Evolutionary conservation across 2,113 vertebrate species (phyloP), one percentile per base, ranked within the genome.

Genomic region (Oceanodroma tethys): DNA sequence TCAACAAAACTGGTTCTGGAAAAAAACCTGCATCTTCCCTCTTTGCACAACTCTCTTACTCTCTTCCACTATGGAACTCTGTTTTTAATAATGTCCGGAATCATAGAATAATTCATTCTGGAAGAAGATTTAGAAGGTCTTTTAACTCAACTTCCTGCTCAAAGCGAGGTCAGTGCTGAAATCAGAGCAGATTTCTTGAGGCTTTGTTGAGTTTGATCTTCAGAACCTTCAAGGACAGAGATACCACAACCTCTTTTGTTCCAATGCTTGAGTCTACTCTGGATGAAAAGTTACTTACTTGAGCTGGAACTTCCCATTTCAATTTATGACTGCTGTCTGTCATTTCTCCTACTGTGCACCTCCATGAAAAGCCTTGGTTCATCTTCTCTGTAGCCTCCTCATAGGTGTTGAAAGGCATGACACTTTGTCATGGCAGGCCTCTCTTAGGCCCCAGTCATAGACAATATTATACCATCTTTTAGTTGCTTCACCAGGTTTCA

Each of bases 11-110:
- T 60, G 4, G 4, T 86, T 92, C 66, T 90, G 27, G 36, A 38
- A 72, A 25, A 55, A 36, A 27, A 0, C 3, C 16, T 17, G 75
- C 0, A 4, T 50, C 19, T 52, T 5, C 4, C 7, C 6, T 2
- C 22, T 71, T 63, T 29, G 7, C 29, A 34, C 13, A 34, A 13
- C 48, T 48, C 11, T 16, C 38, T 45, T 66, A 13, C 9, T 40
- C 34, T 82, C 40, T 83, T 78, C 34, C 8, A 12, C n/a, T 22
- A 2, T 47, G 32, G 32, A 65, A 50, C 5, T 47, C 27, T 40
- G 18, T 26, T 83, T 76, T 82, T 52, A 45, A 38, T 47, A 38
- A 42, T 72, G 67, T 83, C 15, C 86, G 27, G 7, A 30, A 27
- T 59, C 0, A 1, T 16, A 15, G 20, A 66, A 27, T 73, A 80